Percentiles rank a stretch among this genome's conserved stretches.
Conservation (phyloP, 2,888 invertebrate species). For the Lycia hirtaria region DNA sequence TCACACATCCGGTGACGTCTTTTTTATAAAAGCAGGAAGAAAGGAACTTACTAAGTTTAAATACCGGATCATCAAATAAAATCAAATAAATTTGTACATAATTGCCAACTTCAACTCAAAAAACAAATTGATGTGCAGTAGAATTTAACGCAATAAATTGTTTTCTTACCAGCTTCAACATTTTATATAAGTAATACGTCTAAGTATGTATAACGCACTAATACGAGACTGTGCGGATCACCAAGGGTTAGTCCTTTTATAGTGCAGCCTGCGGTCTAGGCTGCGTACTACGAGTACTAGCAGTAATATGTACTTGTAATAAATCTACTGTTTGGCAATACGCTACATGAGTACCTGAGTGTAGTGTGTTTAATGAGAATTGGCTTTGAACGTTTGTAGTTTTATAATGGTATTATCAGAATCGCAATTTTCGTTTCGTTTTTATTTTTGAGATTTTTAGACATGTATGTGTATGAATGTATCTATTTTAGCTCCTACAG, state of each 20-base stretch:
- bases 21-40: too few species aligned
- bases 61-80: not conserved
- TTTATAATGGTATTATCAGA: not conserved
- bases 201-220: slow-evolving; percentile 49
- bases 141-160: slow-evolving; percentile 1
- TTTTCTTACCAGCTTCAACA: slow-evolving; percentile 71
- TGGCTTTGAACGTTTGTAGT: not conserved
- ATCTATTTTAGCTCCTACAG: too few species aligned
- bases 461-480: too few species aligned
- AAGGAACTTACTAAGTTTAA: too few species aligned
- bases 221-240: slow-evolving; percentile 59
- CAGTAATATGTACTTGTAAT: slow-evolving; percentile 58
- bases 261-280: slow-evolving; percentile 64
- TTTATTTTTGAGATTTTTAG: too few species aligned
- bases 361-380: slow-evolving; percentile 25
- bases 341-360: slow-evolving; percentile 57
- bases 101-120: not conserved
- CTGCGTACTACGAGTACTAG: slow-evolving; percentile 46
- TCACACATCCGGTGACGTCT: too few species aligned
- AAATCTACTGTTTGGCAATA: slow-evolving; percentile 72
- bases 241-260: slow-evolving; percentile 73
- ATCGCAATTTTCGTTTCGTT: too few species aligned
- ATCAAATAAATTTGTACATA: not conserved
- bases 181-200: slow-evolving; percentile 47
- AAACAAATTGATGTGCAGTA: not conserved